phyloP scores from a whole-genome alignment of 2,113 vertebrate genomes.

The Crotalus horridus region DNA sequence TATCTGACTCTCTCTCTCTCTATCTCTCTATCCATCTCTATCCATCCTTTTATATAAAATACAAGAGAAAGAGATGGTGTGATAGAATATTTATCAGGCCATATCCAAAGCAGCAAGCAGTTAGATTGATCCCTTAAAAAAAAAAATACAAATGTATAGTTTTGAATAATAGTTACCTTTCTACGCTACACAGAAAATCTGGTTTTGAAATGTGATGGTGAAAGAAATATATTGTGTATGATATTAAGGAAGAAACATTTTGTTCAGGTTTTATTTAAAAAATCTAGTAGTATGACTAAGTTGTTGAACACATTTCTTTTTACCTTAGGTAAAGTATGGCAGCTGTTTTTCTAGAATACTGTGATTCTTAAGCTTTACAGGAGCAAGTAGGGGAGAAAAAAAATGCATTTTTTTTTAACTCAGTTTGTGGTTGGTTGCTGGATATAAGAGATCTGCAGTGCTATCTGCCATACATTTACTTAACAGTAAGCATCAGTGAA shows the following conservation, averaged over 20 bases:
- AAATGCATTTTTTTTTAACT: not conserved
- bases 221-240: not conserved
- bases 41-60: fast-evolving
- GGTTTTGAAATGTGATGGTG: not conserved
- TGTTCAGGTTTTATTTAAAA: not conserved
- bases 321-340: not conserved
- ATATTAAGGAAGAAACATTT: too few species aligned
- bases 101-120: not conserved
- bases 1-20: not conserved
- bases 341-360: not conserved
- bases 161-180: not conserved
- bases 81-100: not conserved
- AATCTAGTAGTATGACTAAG: not conserved
- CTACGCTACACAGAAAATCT: not conserved
- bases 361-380: not conserved
- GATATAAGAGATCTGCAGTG: not conserved
- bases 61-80: not conserved
- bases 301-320: not conserved
- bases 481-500: not conserved
- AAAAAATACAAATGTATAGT: not conserved
- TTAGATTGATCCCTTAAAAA: not conserved
- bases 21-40: not conserved
- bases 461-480: not conserved
- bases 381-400: not conserved
- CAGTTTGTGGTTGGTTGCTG: not conserved